Evolutionary conservation across 1,140 invertebrate species (phyloP), one percentile per base, ranked within the genome.

Genomic region (Pseudachorutes palmiensis): DNA sequence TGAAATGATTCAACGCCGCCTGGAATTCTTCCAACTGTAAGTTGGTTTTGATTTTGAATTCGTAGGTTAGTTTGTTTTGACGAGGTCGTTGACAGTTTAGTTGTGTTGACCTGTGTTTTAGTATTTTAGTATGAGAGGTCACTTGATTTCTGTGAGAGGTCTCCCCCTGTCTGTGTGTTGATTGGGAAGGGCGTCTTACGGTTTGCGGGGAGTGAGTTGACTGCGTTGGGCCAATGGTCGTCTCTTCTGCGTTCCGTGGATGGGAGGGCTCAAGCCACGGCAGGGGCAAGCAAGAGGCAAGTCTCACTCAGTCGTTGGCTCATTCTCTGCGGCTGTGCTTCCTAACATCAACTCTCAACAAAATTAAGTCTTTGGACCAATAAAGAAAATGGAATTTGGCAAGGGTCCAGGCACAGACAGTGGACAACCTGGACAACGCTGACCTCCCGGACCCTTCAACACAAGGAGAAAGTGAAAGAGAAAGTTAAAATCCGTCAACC

Each of bases 271-370:
- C 36, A 55, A 55, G 51, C 51, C 9, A 55, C 9, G 51, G 9
- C 9, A 22, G 9, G 24, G 24, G 24, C 9, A 55, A 22, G 9
- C 12, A 14, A 24, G 51, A 55, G 51, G 5, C 12, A 14, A 14
- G 3, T 22, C 14, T 55, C 3, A 9, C 51, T 55, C 51, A 55
- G 51, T 55, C 51, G 51, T 55, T 55, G 51, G 51, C 24, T 55
- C 9, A 22, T 55, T 55, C 51, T 55, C 12, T 55, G 51, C 51
- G 51, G 24, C 51, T 55, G 51, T 55, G 51, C 51, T 55, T 55
- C 51, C 12, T 22, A 16, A 14, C 9, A 19, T 22, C 51, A 14
- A 5, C 12, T 26, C 51, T 19, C 12, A 3, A 55, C 51, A 55
- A 14, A 55, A 19, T 19, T 12, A 45, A 9, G 36, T 19, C 36